Percentiles rank a stretch among this genome's conserved stretches.
Conservation (phyloP, 2,888 invertebrate genomes). For the Tenthredo livida region DNA sequence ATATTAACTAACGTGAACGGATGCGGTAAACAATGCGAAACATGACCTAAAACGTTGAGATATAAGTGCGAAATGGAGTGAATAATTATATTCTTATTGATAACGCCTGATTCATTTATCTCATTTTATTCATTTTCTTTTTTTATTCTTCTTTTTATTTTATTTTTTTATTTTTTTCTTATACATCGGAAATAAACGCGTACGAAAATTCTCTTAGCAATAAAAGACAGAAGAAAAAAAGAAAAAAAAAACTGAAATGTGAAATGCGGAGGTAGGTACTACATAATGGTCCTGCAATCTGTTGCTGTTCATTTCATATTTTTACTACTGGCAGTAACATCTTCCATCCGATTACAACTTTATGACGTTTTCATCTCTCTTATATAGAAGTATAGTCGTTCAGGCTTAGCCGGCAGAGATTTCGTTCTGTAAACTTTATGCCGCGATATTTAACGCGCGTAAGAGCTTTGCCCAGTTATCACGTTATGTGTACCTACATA, state of each 20-base stretch:
- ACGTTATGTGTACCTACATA: background rate
- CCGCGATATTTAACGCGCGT: background rate
- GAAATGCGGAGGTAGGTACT: background rate
- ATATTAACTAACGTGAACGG: constrained; percentile 10
- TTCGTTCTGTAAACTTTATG: background rate
- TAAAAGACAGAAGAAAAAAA: background rate
- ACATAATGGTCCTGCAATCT: constrained; percentile 10
- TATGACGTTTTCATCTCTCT: constrained; percentile 32
- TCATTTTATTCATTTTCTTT: background rate
- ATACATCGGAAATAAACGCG: background rate
- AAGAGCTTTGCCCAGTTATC: background rate
- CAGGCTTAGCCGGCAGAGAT: background rate
- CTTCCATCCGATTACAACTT: constrained; percentile 42
- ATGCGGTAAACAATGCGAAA: constrained; percentile 44
- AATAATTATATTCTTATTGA: background rate
- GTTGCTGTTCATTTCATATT: constrained; percentile 43
- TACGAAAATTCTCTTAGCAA: background rate
- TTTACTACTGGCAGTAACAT: constrained; percentile 38
- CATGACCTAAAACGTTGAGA: constrained; percentile 23
- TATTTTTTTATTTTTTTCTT: background rate
- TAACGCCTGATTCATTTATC: background rate
- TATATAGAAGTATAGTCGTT: constrained; percentile 15
- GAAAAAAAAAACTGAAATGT: background rate
- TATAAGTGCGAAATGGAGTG: background rate
- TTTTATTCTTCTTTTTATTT: background rate